A percentile compares a stretch with the other conserved stretches of the same genome.
These are phyloP conservation scores for Coranthus polyacanthus DNA, from an alignment of 2,797 vertebrate species.

Conservation along the genomic window DNA sequence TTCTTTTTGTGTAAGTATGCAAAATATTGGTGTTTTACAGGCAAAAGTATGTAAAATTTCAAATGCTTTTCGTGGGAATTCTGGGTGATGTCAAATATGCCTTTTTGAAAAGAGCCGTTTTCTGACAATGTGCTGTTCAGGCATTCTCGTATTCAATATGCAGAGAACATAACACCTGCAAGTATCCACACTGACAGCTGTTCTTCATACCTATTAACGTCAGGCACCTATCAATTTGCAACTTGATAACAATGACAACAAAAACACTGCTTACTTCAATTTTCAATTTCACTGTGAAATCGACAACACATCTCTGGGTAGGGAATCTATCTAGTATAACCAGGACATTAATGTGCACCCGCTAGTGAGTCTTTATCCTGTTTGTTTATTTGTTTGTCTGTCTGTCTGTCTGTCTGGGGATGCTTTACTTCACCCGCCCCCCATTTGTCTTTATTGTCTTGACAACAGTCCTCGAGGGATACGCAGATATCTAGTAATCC, in stretches of 20 bases:
- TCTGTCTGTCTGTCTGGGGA: constrained; percentile 44
- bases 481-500: constrained; percentile 71
- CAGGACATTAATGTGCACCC: constrained; percentile 9
- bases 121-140: not conserved
- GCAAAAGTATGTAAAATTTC: not conserved
- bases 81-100: too few species aligned
- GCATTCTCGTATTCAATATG: too few species aligned
- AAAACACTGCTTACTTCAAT: constrained; percentile 11
- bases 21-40: not conserved
- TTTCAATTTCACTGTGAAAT: constrained; percentile 14
- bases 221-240: constrained; percentile 12
- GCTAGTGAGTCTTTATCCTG: constrained; percentile 26
- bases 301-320: constrained; percentile 5
- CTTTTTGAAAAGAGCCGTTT: too few species aligned
- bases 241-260: constrained; percentile 11
- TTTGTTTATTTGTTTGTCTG: constrained; percentile 61
- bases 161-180: too few species aligned
- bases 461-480: constrained; percentile 77
- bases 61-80: too few species aligned
- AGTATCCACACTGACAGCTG: not conserved
- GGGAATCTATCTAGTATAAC: constrained; percentile 5
- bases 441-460: constrained; percentile 78
- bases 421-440: constrained; percentile 56
- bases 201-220: not conserved
- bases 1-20: not conserved